Base-by-base conservation (phyloP, 1,140 invertebrate species). In the Bombus pyrosoma region DNA sequence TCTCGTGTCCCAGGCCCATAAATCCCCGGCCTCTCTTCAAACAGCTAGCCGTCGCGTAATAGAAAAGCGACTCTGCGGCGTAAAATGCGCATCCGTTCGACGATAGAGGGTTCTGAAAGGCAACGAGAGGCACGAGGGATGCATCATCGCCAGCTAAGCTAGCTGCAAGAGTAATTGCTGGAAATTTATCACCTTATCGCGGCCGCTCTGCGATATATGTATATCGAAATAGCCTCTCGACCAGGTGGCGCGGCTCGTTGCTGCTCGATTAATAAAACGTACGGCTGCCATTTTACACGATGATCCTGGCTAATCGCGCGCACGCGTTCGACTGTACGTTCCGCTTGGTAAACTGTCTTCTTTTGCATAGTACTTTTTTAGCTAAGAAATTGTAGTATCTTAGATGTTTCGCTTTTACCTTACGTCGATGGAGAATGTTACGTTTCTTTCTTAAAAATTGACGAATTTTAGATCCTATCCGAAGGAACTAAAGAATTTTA, bases 121-220 rank as follows among this genome's bases (percentile, higher is more conserved):
- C 28, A n/a, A 28, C 37, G n/a, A 22, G 37, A 62, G 72, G 9
- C 13, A 13, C 72, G 13, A 62, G 57, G 37, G 75, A 62, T 62
- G 75, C 75, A 62, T 59, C 75, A 77, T 62, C 57, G 75, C 37
- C 28, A 3, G 73, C 10, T 28, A 32, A 37, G 25, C 32, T 57
- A 34, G 57, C 47, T 83, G 73, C 64, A 32, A 77, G 74, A 78
- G 81, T 83, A 83, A 86, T 86, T 73, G 85, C 59, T n/a, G 5
- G 68, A 66, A 79, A 86, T 86, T 83, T 83, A 86, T 86, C 78
- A 73, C 73, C 74, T 73, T 81, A 59, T 86, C 80, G 81, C 25
- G 59, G 43, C 59, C 25, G 22, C 2, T 1, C 22, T 13, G 32
- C 62, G 74, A 75, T 75, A 57, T n/a, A 72, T 53, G 47, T 62